These are phyloP conservation scores for Lepidocolaptes lacrymiger DNA, from an alignment of 2,797 vertebrate genomes.

Conservation along the genomic window DNA sequence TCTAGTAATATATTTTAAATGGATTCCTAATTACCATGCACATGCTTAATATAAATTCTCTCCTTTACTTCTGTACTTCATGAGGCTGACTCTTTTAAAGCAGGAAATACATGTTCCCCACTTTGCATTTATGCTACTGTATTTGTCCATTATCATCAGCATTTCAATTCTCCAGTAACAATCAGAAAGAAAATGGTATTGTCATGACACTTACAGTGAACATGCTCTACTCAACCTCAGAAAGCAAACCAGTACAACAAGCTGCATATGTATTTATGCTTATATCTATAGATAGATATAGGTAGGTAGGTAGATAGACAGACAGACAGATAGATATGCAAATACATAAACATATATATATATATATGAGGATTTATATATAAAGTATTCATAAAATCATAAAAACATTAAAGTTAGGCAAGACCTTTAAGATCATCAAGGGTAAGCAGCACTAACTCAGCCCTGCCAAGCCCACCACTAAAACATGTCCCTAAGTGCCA, in stretches of 20 bases:
- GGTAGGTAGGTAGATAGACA: background rate
- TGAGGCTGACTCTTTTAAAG: background rate
- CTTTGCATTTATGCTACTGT: background rate
- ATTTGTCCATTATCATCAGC: background rate
- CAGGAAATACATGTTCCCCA: background rate
- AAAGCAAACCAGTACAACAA: background rate
- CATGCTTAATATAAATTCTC: background rate
- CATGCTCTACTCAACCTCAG: background rate
- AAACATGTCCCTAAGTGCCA: background rate
- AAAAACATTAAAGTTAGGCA: background rate
- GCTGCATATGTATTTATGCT: background rate
- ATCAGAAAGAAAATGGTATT: background rate
- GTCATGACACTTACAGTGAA: background rate
- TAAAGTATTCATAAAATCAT: background rate
- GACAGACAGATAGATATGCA: background rate
- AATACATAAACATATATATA: background rate
- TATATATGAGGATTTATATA: background rate
- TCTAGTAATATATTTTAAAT: background rate
- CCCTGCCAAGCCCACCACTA: background rate
- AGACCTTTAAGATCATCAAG: background rate
- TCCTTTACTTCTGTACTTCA: background rate
- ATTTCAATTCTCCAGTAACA: background rate
- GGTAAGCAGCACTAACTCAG: background rate
- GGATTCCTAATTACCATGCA: background rate
- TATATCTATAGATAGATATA: background rate